phyloP scores from a whole-genome alignment of 1,140 invertebrate genomes.

The Hycleus phaleratus region DNA sequence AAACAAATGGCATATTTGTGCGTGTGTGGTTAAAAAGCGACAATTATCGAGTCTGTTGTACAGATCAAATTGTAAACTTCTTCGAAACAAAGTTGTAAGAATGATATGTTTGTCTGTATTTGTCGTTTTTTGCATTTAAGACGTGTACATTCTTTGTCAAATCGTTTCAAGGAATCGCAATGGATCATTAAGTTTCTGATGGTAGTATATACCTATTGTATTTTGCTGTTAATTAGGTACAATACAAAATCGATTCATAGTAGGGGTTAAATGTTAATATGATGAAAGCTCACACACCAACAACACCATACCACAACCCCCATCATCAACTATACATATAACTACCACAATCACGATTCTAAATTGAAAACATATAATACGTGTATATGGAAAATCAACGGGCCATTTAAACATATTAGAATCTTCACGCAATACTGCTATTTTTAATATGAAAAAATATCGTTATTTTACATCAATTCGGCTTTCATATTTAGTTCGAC shows the following conservation, averaged over 20 bases:
- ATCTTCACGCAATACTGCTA: slow-evolving; percentile 13
- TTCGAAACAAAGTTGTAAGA: slow-evolving; percentile 21
- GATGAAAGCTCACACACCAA: slow-evolving; percentile 6
- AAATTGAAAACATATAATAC: slow-evolving; percentile 12
- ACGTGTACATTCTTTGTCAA: slow-evolving; percentile 16
- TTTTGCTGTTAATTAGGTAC: slow-evolving; percentile 17
- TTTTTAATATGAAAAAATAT: slow-evolving; percentile 12
- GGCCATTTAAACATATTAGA: slow-evolving; percentile 10
- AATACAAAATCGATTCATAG: slow-evolving; percentile 12
- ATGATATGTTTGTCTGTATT: slow-evolving; percentile 19
- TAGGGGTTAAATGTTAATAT: slow-evolving; percentile 12
- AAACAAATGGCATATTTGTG: slow-evolving; percentile 22
- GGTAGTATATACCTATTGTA: slow-evolving; percentile 12
- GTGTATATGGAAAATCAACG: neutral
- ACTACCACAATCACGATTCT: neutral
- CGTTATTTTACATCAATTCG: neutral
- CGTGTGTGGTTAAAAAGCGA: slow-evolving; percentile 21
- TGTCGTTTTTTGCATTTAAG: slow-evolving; percentile 1
- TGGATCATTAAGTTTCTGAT: slow-evolving; percentile 16
- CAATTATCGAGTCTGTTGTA: slow-evolving; percentile 15
- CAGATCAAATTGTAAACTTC: slow-evolving; percentile 15
- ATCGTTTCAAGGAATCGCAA: slow-evolving; percentile 21
- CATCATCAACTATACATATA: no score
- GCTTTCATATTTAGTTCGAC: no score
- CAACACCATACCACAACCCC: neutral